Evolutionary conservation across 2,113 vertebrate genomes (phyloP), one percentile per base, ranked within the genome.

Genomic region (Prietella phreatophila): DNA sequence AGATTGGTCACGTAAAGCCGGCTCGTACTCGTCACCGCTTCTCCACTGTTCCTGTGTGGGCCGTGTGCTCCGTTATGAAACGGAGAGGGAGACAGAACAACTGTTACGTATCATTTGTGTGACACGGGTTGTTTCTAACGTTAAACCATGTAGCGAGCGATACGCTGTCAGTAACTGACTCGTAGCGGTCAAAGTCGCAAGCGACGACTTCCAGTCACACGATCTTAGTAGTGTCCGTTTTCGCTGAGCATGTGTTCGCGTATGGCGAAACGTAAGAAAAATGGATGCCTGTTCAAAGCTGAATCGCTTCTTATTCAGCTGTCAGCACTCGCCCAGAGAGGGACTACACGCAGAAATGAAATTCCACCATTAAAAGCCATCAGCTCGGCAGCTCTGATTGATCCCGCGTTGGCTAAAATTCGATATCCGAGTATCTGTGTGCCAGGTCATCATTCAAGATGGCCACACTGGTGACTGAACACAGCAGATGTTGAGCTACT

Each of bases 361-460:
- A 84, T 63, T 55, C 58, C 82, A 67, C 71, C 73, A 53, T 88
- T 84, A 87, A 88, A 42, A 84, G 82, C 56, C 58, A 63, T 78
- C 67, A 83, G 25, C 69, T 22, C 47, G 36, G 30, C 50, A 36
- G 61, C 76, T 86, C 53, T 69, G 85, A 78, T 86, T 79, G 85
- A 82, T 87, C n/a, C 14, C 63, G 71, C 19, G 39, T 63, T 58
- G 80, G 67, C 55, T 30, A 61, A 75, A 85, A 85, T 83, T 27
- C 85, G 83, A 90, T 84, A 87, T 82, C 27, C 4, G 30, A 75
- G 56, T 53, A 39, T 89, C 83, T 85, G 17, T 76, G 83, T 71
- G 36, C 84, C 53, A 84, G 75, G 67, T 73, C 89, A 84, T 90
- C 83, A 63, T 79, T 87, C 80, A 76, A 17, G n/a, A 73, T 63